A percentile compares a stretch with the other conserved stretches of the same genome.
Evolutionary conservation across 2,113 vertebrate species (phyloP).

Genomic region (Myiopsitta monachus): DNA sequence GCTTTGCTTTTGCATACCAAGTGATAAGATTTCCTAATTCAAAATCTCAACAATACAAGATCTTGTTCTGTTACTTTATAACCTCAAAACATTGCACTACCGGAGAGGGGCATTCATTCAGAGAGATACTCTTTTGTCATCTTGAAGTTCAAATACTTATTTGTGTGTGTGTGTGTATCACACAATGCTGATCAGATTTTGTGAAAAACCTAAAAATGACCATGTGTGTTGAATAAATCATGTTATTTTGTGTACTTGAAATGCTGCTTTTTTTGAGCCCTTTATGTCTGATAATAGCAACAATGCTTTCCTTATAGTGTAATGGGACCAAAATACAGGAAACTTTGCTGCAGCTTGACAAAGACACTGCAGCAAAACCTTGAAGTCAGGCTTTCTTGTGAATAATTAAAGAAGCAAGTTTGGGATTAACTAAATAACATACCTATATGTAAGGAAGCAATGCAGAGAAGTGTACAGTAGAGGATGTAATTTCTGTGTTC

Average conservation of each 20-base stretch:
- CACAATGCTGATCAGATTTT: accelerated
- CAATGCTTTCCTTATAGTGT: background rate
- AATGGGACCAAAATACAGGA: background rate
- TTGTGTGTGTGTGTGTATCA: background rate
- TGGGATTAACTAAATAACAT: background rate
- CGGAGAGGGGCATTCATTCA: background rate
- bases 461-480: background rate
- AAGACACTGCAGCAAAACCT: background rate
- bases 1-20: slow-evolving; percentile 59
- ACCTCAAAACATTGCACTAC: background rate
- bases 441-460: background rate
- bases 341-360: background rate
- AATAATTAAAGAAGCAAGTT: background rate
- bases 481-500: background rate
- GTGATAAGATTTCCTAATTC: slow-evolving; percentile 31
- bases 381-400: background rate
- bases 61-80: background rate
- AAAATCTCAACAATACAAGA: background rate
- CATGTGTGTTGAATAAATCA: background rate
- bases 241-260: background rate
- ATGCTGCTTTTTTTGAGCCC: background rate
- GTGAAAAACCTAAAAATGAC: background rate
- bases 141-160: background rate
- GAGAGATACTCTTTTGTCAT: background rate
- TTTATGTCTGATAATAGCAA: background rate